A percentile compares a stretch with the other conserved stretches of the same genome.
Evolutionary conservation across 2,113 vertebrate species (phyloP).

Genomic region (Cryptoleucopteryx plumbea): DNA sequence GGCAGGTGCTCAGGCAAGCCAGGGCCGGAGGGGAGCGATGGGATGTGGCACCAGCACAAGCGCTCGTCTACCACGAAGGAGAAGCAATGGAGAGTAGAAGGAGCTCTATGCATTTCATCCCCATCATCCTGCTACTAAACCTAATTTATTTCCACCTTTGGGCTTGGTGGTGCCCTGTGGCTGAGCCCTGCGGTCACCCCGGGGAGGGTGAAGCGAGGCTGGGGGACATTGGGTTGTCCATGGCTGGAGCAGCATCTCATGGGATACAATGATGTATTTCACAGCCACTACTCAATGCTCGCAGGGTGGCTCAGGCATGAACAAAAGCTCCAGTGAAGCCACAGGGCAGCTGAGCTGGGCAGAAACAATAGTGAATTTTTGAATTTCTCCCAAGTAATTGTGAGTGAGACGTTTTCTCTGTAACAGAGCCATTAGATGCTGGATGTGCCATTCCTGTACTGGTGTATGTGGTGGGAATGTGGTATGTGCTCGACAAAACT

Average conservation of each 20-base stretch:
- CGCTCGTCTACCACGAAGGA: neutral
- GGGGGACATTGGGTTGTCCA: neutral
- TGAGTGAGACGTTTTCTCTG: neutral
- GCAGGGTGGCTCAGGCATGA: neutral
- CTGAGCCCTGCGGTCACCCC: neutral
- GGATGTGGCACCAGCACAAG: neutral
- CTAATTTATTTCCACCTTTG: neutral
- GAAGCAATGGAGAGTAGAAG: neutral
- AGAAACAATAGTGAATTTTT: conserved; percentile 27
- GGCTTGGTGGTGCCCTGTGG: neutral
- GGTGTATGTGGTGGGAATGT: neutral
- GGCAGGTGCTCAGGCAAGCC: neutral
- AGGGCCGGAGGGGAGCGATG: neutral
- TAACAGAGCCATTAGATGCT: neutral
- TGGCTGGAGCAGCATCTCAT: neutral
- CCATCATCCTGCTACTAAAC: neutral
- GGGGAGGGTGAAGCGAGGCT: neutral
- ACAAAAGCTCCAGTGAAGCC: conserved; percentile 43
- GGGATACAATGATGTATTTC: neutral
- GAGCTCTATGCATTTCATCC: neutral
- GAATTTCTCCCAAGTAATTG: neutral
- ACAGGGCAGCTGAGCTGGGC: neutral
- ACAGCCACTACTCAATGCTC: neutral
- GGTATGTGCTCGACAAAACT: neutral
- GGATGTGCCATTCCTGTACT: neutral